Conservation (phyloP, 2,888 invertebrate species). For the Conchocele bisecta region DNA sequence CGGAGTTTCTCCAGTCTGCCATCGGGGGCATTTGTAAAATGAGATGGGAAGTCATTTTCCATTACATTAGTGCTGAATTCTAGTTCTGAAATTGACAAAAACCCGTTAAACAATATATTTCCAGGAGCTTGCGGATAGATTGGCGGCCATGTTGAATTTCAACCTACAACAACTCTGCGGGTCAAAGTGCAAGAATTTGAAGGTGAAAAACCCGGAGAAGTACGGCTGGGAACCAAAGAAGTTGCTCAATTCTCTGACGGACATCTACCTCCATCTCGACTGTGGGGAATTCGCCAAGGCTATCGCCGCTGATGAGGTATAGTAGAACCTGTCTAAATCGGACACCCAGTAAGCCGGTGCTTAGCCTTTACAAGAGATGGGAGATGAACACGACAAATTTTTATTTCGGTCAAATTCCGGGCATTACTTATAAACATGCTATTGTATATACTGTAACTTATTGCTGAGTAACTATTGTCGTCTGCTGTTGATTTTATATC, state of each 20-base stretch:
- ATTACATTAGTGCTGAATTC: too few species aligned
- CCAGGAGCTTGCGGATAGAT: constrained; percentile 93
- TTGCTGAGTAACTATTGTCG: too few species aligned
- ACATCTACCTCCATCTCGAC: constrained; percentile 98
- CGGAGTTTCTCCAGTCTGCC: too few species aligned
- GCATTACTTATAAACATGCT: too few species aligned
- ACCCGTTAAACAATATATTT: too few species aligned
- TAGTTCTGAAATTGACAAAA: too few species aligned
- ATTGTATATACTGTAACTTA: too few species aligned
- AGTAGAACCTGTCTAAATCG: constrained; percentile 20
- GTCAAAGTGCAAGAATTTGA: constrained; percentile 94
- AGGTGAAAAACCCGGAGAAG: constrained; percentile 95
- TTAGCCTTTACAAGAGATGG: not conserved
- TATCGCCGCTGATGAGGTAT: constrained; percentile 96
- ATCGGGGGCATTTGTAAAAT: too few species aligned
- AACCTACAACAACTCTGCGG: constrained; percentile 98
- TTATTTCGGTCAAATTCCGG: too few species aligned
- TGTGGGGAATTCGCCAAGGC: constrained; percentile 90
- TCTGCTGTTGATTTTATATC: too few species aligned
- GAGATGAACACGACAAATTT: too few species aligned
- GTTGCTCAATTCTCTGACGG: constrained; percentile 94
- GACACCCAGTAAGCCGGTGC: not conserved
- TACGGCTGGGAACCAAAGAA: constrained; percentile 99
- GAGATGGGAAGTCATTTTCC: too few species aligned
- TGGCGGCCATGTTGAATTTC: constrained; percentile 99